Base-by-base conservation (phyloP, 2,888 invertebrate genomes). In the Euzophera pinguis region DNA sequence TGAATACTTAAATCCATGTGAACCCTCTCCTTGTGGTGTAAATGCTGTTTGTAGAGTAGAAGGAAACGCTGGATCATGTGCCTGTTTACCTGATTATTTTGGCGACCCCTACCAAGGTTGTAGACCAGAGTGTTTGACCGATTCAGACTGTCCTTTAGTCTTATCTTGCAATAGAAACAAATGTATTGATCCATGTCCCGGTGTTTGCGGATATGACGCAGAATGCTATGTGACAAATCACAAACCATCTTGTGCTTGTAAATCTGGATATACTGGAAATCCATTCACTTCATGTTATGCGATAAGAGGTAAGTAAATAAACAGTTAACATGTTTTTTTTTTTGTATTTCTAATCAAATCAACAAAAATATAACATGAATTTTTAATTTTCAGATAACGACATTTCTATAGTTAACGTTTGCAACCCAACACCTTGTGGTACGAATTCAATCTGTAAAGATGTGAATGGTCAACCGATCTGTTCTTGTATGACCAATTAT, bases 71-170 rank as follows among this genome's bases (percentile, higher is more conserved):
- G 95, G 94, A 57, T 93, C 95, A 42, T 96, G 96, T 71, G 91
- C 92, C 61, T 95, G 95, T 73, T 76, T 93, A 53, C 91, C 93
- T 5, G 94, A 94, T 59, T 94, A 94, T 78, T 92, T 93, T 64
- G 96, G 96, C 62, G 94, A 95, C 74, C 95, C 96, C 38, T 95
- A 94, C 69, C 93, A 94, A 84, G 92, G 92, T 54, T 95, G 95
- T 71, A 91, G 93, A 72, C 93, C 94, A 22, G 93, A 94, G 78
- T 94, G 94, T 70, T 82, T 92, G 62, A 83, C 92, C 42, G 93
- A 93, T 75, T 90, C 92, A 32, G 94, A 94, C 71, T 94, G 94
- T 69, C 84, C 92, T n/a, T 88, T 93, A 53, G 90, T 88, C 61
- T 86, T 81, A 74, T 92, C 93, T 43, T 94, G 94, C 74, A 90